Evolutionary conservation across 1,140 invertebrate species (phyloP), one percentile per base, ranked within the genome.

Genomic region (Atta texana): DNA sequence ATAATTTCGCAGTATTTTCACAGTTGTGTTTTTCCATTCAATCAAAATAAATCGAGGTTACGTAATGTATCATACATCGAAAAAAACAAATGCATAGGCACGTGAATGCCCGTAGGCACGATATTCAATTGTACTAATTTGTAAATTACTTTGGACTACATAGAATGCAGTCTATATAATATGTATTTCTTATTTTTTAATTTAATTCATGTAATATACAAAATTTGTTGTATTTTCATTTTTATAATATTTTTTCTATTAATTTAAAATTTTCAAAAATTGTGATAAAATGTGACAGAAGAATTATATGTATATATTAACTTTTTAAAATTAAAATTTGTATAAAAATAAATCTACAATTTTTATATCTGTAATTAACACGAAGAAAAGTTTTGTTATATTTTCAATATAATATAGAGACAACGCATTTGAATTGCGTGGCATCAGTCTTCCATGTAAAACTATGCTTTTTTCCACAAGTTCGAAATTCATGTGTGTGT

Each of bases 1-100:
- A 90, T 90, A 28, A 82, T 74, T 72, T 31, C 6, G n/a, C 14
- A 53, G 14, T 69, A 39, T 68, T 69, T 69, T 81, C 21, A 34
- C 28, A 16, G n/a, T 51, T 69, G 3, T n/a, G 31, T 21, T 44
- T 34, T 39, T 39, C 55, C 53, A 82, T 61, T 49, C 51, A 39
- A 16, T 82, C 7, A 59, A 31, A 75, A 77, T 84, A 69, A 55
- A 89, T 80, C 69, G 69, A 77, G 81, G 80, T 85, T 82, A 82
- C 49, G 64, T 55, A 39, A 80, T 18, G n/a, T 44, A 53, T n/a
- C 18, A 28, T 2, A 3, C 14, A 53, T 49, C 49, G 12, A 55
- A 31, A 69, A 28, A 82, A 82, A 82, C 80, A 82, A 82, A 74
- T 82, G 80, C 80, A 68, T 24, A 44, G 51, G 24, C 39, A 68